A percentile compares a stretch with the other conserved stretches of the same genome.
These are phyloP conservation scores for Lobophora halterata DNA, from an alignment of 2,888 invertebrate genomes.

Conservation along the genomic window DNA sequence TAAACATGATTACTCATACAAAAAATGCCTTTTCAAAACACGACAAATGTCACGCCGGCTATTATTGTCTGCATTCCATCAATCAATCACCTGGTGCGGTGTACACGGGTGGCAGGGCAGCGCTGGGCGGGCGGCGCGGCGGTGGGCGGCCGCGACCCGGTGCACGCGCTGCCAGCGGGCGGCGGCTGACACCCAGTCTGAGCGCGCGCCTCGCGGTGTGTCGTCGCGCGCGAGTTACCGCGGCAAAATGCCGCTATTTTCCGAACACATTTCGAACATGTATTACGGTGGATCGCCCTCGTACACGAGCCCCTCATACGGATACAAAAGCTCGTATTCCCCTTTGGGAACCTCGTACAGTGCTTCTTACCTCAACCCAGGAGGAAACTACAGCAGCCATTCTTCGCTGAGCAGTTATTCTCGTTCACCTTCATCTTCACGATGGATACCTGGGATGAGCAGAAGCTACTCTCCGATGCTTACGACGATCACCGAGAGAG, in stretches of 20 bases:
- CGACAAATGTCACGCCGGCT: slow-evolving; percentile 48
- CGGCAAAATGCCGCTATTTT: slow-evolving; percentile 83
- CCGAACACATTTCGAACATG: slow-evolving; percentile 83
- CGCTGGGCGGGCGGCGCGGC: slow-evolving; percentile 35
- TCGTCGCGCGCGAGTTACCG: slow-evolving; percentile 42
- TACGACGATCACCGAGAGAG: slow-evolving; percentile 83
- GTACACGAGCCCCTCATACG: slow-evolving; percentile 70
- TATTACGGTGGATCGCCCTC: slow-evolving; percentile 75
- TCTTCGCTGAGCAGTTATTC: slow-evolving; percentile 79
- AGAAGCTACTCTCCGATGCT: slow-evolving; percentile 86
- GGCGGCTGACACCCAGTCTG: slow-evolving; percentile 54
- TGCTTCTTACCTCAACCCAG: slow-evolving; percentile 76
- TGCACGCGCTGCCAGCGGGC: slow-evolving; percentile 38
- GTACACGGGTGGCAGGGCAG: slow-evolving; percentile 32
- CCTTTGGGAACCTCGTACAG: slow-evolving; percentile 62
- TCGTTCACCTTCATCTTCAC: slow-evolving; percentile 63
- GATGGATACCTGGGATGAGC: slow-evolving; percentile 62
- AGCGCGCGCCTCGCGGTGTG: slow-evolving; percentile 52
- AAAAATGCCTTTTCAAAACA: slow-evolving; percentile 50
- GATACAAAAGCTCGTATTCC: slow-evolving; percentile 67
- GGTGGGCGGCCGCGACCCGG: slow-evolving; percentile 36
- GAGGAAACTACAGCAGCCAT: slow-evolving; percentile 71
- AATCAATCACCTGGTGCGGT: slow-evolving; percentile 67
- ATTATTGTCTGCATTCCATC: slow-evolving; percentile 66
- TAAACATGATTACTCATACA: slow-evolving; percentile 26